phyloP scores from a whole-genome alignment of 2,888 invertebrate species.

The Poecilobothrus nobilitatus region DNA sequence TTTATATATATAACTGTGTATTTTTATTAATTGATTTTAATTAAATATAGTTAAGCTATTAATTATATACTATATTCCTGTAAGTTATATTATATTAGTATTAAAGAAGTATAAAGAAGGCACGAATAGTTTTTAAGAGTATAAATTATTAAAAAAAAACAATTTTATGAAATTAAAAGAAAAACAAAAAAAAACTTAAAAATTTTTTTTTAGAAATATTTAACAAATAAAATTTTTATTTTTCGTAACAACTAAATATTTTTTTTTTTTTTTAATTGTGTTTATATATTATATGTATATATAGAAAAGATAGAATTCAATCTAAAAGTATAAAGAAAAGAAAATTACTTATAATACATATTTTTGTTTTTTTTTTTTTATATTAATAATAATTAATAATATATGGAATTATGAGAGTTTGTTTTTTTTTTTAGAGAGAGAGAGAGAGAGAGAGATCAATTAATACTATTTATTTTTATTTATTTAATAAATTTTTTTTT shows the following conservation, averaged over 20 bases:
- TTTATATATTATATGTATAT: too few species aligned
- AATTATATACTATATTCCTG: neutral
- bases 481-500: too few species aligned
- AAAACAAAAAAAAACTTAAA: neutral
- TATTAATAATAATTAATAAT: neutral
- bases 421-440: too few species aligned
- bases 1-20: neutral
- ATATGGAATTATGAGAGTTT: too few species aligned
- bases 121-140: neutral
- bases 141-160: neutral
- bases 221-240: too few species aligned
- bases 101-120: slow-evolving; percentile 2
- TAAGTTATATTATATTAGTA: neutral
- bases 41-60: too few species aligned
- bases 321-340: neutral
- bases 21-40: too few species aligned
- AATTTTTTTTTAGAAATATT: neutral
- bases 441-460: too few species aligned
- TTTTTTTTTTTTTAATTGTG: too few species aligned
- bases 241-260: too few species aligned
- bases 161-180: neutral
- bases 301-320: too few species aligned
- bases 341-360: neutral
- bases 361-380: neutral
- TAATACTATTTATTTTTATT: too few species aligned